Conservation (phyloP, 1,140 invertebrate species). For the Cotesia glomerata region DNA sequence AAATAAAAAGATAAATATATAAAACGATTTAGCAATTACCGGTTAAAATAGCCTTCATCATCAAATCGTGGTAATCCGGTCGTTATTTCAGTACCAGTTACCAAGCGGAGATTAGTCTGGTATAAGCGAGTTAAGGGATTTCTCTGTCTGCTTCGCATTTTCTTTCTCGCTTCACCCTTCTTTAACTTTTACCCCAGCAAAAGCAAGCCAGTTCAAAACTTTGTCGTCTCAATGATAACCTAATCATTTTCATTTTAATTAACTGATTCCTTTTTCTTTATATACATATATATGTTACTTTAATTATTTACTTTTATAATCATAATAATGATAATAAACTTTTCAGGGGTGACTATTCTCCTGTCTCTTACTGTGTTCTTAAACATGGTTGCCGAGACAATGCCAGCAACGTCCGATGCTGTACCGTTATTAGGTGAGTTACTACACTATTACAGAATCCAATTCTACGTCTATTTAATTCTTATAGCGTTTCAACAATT, state of each 20-base stretch:
- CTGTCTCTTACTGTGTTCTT: constrained; percentile 98
- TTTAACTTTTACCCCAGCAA: neutral
- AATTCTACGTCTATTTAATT: no score
- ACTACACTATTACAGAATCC: neutral
- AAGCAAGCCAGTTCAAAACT: neutral
- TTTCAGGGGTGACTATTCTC: constrained; percentile 94
- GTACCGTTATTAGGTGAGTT: constrained; percentile 71
- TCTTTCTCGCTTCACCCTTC: neutral
- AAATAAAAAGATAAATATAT: neutral
- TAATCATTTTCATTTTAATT: neutral
- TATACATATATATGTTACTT: neutral
- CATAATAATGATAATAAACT: constrained; percentile 21
- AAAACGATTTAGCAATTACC: constrained; percentile 12
- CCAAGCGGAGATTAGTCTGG: constrained; percentile 2
- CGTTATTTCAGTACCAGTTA: constrained; percentile 11
- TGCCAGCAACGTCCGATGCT: constrained; percentile 90
- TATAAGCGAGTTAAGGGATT: neutral
- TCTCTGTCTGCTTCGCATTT: neutral
- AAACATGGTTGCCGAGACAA: constrained; percentile 91
- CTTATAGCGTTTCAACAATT: no score
- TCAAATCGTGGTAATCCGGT: neutral
- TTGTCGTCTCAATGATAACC: neutral
- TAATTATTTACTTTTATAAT: neutral
- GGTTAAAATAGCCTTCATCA: neutral
- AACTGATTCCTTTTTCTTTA: neutral